Evolutionary conservation across 2,888 invertebrate genomes (phyloP), one percentile per base, ranked within the genome.

Genomic region (Sceliomorpha sp.): DNA sequence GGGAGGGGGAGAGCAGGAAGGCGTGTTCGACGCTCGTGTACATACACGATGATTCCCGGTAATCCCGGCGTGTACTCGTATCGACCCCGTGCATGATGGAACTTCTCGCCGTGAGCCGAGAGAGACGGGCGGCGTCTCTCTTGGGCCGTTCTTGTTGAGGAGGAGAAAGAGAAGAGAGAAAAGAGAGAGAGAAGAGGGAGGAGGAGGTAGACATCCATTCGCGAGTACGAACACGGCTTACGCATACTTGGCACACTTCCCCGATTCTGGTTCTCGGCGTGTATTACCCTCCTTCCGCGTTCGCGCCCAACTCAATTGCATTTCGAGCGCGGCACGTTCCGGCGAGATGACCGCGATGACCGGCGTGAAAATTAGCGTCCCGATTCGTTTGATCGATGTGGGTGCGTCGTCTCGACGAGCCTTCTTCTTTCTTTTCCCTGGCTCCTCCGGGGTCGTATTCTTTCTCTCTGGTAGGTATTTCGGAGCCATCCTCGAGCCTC

Each of bases 231-330:
- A 2, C 42, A 9, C 24, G 12, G 24, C 9, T 27, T 42, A 42
- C 26, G 27, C 42, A 42, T 42, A 27, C 42, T 42, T 80, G 82
- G 74, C 82, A 81, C 80, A 82, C 82, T 83, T 83, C 78, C 80
- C 83, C 77, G 82, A 81, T 83, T 83, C 81, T 77, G 70, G 72
- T 58, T 76, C 81, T 80, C 40, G 6, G n/a, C 20, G 14, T 8
- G 17, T 15, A 17, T 37, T 17, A 37, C 12, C 26, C 20, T 40
- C 9, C 24, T 40, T 24, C 17, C 40, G 24, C 40, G 9, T 24
- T 40, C 14, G 13, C 44, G 6, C 15, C 27, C 31, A 31, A 15
- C 44, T 27, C 10, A 44, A 44, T 44, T 44, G 15, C 29, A 31
- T 44, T 44, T 31, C 44, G 42, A 42, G 8, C 42, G 3, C 42